These are phyloP conservation scores for Neogobius melanostomus DNA, from an alignment of 2,113 vertebrate genomes.

Conservation along the genomic window DNA sequence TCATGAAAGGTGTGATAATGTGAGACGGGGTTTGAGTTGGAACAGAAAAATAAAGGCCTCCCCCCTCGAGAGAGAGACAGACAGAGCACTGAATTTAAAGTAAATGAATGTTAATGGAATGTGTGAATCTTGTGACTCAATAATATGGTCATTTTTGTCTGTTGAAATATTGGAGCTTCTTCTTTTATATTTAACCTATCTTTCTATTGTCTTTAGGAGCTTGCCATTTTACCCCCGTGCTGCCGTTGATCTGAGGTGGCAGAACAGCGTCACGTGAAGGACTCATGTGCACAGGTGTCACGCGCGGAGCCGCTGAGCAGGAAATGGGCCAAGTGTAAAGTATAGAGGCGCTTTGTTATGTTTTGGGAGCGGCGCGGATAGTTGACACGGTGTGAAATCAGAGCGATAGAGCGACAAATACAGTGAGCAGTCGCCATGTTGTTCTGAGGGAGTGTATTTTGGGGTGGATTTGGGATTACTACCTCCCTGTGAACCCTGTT, in stretches of 20 bases:
- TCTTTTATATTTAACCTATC: too few relatives aligned
- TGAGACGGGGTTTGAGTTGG: constrained; percentile 7
- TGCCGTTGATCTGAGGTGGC: neutral
- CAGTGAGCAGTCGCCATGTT: constrained; percentile 41
- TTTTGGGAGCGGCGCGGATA: constrained; percentile 16
- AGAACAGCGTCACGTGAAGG: constrained; percentile 1
- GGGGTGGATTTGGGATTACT: constrained; percentile 28
- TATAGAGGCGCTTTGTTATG: constrained; percentile 22
- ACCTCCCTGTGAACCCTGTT: constrained; percentile 7
- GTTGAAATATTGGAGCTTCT: neutral
- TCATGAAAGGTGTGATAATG: constrained; percentile 20
- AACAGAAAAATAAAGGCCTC: constrained; percentile 12
- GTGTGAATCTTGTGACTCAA: neutral
- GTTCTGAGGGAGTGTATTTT: constrained; percentile 37
- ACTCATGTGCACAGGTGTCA: constrained; percentile 14
- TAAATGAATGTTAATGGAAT: neutral
- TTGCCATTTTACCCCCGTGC: too few relatives aligned
- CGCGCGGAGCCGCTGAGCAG: constrained; percentile 18
- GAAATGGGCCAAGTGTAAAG: constrained; percentile 36
- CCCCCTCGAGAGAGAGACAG: neutral
- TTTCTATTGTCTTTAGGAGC: too few relatives aligned
- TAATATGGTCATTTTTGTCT: neutral
- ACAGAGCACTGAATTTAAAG: neutral
- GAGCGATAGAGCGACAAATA: constrained; percentile 42
- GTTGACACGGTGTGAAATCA: constrained; percentile 52